phyloP scores from a whole-genome alignment of 2,888 invertebrate species.

The Amblyjoppa fuscipennis region DNA sequence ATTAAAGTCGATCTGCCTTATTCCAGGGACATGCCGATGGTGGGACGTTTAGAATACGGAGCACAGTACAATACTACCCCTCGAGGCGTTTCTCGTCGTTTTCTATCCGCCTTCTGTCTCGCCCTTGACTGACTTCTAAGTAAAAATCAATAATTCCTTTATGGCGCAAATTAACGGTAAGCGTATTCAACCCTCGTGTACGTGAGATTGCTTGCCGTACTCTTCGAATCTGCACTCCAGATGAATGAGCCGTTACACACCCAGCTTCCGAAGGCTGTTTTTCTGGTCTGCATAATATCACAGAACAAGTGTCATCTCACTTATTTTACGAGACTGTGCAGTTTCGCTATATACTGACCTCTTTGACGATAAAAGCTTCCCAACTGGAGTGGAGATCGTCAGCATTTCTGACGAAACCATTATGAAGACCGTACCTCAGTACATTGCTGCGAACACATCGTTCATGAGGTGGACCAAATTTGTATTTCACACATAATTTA shows the following conservation, averaged over 20 bases:
- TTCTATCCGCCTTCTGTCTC: slow-evolving; percentile 70
- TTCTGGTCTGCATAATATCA: slow-evolving; percentile 78
- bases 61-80: slow-evolving; percentile 5
- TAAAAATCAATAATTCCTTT: slow-evolving; percentile 84
- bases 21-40: neutral
- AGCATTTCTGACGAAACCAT: neutral
- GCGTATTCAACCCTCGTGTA: slow-evolving; percentile 82
- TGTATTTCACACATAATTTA: too few relatives aligned
- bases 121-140: slow-evolving; percentile 81
- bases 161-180: slow-evolving; percentile 84
- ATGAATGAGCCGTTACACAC: slow-evolving; percentile 21
- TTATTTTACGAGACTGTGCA: slow-evolving; percentile 39
- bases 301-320: slow-evolving; percentile 65
- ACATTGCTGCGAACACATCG: neutral
- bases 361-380: neutral
- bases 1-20: neutral
- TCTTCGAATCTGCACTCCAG: slow-evolving; percentile 12
- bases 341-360: neutral
- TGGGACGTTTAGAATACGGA: neutral
- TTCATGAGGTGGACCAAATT: neutral
- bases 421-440: neutral
- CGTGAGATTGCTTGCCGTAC: slow-evolving; percentile 57
- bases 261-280: slow-evolving; percentile 70
- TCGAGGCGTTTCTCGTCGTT: slow-evolving; percentile 53
- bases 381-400: neutral